Conservation (phyloP, 2,113 vertebrate species). For the Hypanus sabinus region DNA sequence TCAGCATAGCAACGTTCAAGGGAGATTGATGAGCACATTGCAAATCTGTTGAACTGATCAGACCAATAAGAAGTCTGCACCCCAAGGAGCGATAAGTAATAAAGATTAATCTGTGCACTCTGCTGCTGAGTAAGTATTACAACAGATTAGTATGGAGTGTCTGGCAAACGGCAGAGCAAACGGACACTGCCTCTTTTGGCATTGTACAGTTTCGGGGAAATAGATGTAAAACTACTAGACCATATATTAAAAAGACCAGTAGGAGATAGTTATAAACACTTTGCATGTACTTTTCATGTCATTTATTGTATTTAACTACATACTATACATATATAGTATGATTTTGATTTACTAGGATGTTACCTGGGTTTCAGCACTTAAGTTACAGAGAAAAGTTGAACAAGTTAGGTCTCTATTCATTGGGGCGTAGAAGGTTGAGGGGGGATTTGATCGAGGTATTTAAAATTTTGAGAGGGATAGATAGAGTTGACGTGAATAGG, state of each 20-base stretch:
- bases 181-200: neutral
- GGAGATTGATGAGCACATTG: neutral
- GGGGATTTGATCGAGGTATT: too few species aligned
- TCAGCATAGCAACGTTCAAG: neutral
- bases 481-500: too few species aligned
- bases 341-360: too few species aligned
- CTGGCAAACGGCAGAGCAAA: neutral
- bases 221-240: neutral
- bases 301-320: too few species aligned
- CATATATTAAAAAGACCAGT: neutral
- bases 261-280: neutral
- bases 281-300: neutral
- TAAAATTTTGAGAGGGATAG: too few species aligned
- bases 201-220: neutral
- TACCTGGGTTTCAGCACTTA: too few species aligned
- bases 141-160: neutral
- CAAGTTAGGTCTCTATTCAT: too few species aligned
- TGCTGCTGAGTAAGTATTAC: slow-evolving; percentile 1
- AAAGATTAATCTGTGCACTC: neutral
- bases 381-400: too few species aligned
- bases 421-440: too few species aligned
- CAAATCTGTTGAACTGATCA: slow-evolving; percentile 35
- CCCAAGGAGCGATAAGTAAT: slow-evolving; percentile 9
- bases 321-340: too few species aligned
- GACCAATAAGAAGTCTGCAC: slow-evolving; percentile 7